phyloP scores from a whole-genome alignment of 2,113 vertebrate species.

The Crotophaga sulcirostris region DNA sequence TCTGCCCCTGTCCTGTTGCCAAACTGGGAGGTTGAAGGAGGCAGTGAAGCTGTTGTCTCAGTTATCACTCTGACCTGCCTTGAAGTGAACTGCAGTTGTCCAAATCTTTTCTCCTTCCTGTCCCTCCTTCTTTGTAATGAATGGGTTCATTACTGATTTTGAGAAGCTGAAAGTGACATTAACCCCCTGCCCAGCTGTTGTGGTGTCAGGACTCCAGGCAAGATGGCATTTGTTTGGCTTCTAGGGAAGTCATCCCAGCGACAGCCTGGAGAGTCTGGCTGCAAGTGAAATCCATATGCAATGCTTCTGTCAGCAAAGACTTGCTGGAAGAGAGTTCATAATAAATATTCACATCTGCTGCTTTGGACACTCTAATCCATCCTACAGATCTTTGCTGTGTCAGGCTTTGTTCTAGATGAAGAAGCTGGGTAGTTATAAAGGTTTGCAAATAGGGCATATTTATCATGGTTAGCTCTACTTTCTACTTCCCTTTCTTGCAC shows the following conservation, averaged over 20 bases:
- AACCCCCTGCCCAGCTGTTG: background rate
- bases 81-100: background rate
- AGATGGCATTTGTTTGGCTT: conserved; percentile 57
- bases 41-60: background rate
- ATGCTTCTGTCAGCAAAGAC: conserved; percentile 75
- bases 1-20: background rate
- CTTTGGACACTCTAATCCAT: conserved; percentile 81
- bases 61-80: background rate
- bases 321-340: conserved; percentile 66
- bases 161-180: conserved; percentile 30
- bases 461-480: conserved; percentile 74
- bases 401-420: conserved; percentile 80
- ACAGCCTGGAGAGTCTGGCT: conserved; percentile 43
- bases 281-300: conserved; percentile 65
- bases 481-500: conserved; percentile 34
- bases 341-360: conserved; percentile 81
- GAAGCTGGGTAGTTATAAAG: conserved; percentile 67
- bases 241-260: conserved; percentile 40
- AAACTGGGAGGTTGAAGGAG: background rate
- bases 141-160: background rate
- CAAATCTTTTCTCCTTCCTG: background rate
- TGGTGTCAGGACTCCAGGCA: background rate
- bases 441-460: conserved; percentile 74
- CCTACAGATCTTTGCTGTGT: conserved; percentile 77
- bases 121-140: background rate